Evolutionary conservation across 2,797 vertebrate species (phyloP), one percentile per base, ranked within the genome.

Genomic region (Sebastes nivosus): DNA sequence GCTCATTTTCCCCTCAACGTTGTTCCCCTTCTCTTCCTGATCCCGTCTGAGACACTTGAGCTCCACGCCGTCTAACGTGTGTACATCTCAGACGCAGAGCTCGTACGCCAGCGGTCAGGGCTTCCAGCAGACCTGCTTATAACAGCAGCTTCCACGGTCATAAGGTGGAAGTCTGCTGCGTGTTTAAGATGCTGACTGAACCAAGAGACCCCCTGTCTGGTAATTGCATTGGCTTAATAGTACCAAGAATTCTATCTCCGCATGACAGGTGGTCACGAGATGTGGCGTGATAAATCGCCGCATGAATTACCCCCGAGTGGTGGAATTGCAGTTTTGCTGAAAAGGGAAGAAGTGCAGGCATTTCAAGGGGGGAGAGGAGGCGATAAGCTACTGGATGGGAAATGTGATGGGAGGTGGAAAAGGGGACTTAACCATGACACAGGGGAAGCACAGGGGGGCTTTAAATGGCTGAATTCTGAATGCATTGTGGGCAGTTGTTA

Each of bases 191-290:
- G 89, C 87, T 80, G 87, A 88, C 90, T 88, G 89, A 90, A 88
- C 88, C 80, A 64, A 50, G 61, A 87, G 83, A 90, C 74, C 76
- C 58, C 78, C 75, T 57, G 75, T 69, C 82, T 91, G 77, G 87
- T 93, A 91, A 93, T 88, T 93, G 82, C 90, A 75, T 85, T 65
- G 88, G 88, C 83, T 86, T 91, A 90, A 85, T 84, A 80, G 75
- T 63, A 83, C 70, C 69, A 70, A 84, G 75, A 90, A 90, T 75
- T 76, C 86, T 94, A 93, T 94, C 93, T 81, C 64, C 58, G 57
- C 84, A 55, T 91, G 93, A 91, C 93, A 94, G 93, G 89, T 93
- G 89, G 92, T 92, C 89, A 87, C 50, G 67, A 92, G 92, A 94
- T 93, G 84, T 67, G 80, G 71, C 60, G 88, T 88, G 91, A 93